Evolutionary conservation across 1,140 invertebrate species (phyloP).

Genomic region (Philaenus spumarius): DNA sequence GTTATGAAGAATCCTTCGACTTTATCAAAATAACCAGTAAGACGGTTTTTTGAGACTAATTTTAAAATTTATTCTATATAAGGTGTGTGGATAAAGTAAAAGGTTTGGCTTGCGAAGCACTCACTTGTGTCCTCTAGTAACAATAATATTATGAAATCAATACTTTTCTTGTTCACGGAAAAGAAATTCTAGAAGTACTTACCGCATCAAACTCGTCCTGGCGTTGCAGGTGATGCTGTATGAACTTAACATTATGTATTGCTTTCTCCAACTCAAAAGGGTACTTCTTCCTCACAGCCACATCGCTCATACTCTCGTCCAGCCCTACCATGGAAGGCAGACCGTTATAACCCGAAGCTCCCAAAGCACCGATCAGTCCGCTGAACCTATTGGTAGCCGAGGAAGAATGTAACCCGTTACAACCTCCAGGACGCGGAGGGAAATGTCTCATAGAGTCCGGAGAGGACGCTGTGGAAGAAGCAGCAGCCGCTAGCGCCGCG

Average conservation of each 20-base stretch:
- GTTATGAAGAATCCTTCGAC: too few relatives aligned
- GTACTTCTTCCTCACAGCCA: conserved; percentile 74
- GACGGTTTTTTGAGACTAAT: too few relatives aligned
- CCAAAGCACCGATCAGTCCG: conserved; percentile 57
- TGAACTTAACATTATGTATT: conserved; percentile 92
- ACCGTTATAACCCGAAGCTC: conserved; percentile 49
- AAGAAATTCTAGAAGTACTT: too few relatives aligned
- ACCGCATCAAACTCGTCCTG: conserved; percentile 93
- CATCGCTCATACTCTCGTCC: conserved; percentile 72
- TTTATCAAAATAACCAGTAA: too few relatives aligned
- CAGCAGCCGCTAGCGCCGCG: conserved; percentile 50
- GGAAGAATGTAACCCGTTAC: conserved; percentile 54
- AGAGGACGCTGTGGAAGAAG: conserved; percentile 56
- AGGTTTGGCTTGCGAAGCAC: too few relatives aligned
- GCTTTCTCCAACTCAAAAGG: conserved; percentile 89
- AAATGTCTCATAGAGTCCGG: conserved; percentile 61
- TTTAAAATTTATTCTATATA: too few relatives aligned
- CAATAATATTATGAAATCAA: too few relatives aligned
- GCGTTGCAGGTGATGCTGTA: conserved; percentile 87
- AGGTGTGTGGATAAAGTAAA: too few relatives aligned
- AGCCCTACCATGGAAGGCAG: conserved; percentile 71
- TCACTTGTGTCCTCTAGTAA: too few relatives aligned
- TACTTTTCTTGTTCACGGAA: too few relatives aligned
- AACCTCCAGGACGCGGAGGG: conserved; percentile 46
- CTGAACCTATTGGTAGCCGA: conserved; percentile 46